Base-by-base conservation (phyloP, 1,140 invertebrate species). In the Drosophila sulfurigaster region DNA sequence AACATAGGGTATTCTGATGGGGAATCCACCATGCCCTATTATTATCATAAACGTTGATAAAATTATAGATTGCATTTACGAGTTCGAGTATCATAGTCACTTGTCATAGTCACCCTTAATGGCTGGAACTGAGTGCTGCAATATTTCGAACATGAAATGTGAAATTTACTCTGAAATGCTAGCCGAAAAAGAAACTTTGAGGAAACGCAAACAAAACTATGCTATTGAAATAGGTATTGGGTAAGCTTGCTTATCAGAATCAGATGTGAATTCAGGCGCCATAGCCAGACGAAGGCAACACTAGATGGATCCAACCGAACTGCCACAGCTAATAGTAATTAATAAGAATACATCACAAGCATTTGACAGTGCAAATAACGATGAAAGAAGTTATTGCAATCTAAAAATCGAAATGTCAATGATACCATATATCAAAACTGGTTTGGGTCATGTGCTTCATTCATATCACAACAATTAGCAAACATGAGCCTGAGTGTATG, bases 271-370 rank as follows among this genome's bases (percentile, higher is more conserved):
- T 32, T 13, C 5, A 62, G 67, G 64, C 41, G 64, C 64, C 38
- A 38, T 10, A 10, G 10, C 10, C 6, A 10, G 6, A 10, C 7
- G 35, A 8, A 35, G 20, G 30, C 16, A 25, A 35, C 28, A 30
- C 30, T n/a, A 43, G 54, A 60, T 70, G 3, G 20, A 72, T 32
- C 30, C 30, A 32, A 32, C 30, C 5, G 59, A 35, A 28, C 8
- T 25, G 43, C 41, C 51, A 38, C 25, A 49, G 35, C 59, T 66
- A 13, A 64, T 30, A 65, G 58, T 68, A 86, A 85, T 75, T 75
- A 81, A 86, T 81, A 78, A 79, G 82, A 78, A 85, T 81, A 79
- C 82, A 85, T 85, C 79, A 86, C 65, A 45, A 49, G 57, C 38
- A 56, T 52, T 74, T 60, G 58, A 63, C 72, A 63, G 66, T 58